These are phyloP conservation scores for Dryocosmus kuriphilus DNA, from an alignment of 2,888 invertebrate genomes.

Conservation along the genomic window DNA sequence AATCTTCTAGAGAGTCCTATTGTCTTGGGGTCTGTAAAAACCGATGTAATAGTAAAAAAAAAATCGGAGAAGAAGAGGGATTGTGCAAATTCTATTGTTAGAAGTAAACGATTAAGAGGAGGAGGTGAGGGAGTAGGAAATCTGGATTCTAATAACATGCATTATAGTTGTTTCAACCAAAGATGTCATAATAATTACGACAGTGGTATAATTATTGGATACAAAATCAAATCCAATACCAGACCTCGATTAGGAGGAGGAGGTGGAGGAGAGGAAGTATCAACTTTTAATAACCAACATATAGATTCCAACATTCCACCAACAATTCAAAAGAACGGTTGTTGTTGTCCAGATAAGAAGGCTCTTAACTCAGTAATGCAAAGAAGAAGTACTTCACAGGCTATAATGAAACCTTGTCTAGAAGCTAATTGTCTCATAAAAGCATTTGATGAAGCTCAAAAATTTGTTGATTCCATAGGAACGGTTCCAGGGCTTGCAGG, in stretches of 20 bases:
- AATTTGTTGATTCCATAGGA: conserved; percentile 70
- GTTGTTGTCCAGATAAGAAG: not conserved
- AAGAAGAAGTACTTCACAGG: not conserved
- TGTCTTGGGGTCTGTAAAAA: conserved; percentile 63
- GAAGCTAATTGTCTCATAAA: conserved; percentile 66
- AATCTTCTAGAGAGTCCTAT: conserved; percentile 42
- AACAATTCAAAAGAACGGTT: not conserved
- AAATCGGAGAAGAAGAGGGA: conserved; percentile 20
- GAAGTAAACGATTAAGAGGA: not conserved
- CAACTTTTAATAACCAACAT: not conserved
- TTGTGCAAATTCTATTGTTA: not conserved
- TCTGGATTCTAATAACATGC: not conserved
- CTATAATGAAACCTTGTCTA: conserved; percentile 16
- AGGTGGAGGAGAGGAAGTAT: not conserved
- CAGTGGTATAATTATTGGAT: not conserved
- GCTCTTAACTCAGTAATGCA: not conserved
- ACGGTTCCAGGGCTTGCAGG: conserved; percentile 69
- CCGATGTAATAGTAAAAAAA: conserved; percentile 60
- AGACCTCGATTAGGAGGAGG: conserved; percentile 2
- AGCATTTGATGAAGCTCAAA: conserved; percentile 68
- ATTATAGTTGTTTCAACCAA: not conserved
- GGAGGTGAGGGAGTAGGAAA: conserved; percentile 4
- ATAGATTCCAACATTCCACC: not conserved
- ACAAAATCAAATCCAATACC: not conserved
- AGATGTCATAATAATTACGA: not conserved